Evolutionary conservation across 2,797 vertebrate species (phyloP).

Genomic region (Nyctalus aviator): DNA sequence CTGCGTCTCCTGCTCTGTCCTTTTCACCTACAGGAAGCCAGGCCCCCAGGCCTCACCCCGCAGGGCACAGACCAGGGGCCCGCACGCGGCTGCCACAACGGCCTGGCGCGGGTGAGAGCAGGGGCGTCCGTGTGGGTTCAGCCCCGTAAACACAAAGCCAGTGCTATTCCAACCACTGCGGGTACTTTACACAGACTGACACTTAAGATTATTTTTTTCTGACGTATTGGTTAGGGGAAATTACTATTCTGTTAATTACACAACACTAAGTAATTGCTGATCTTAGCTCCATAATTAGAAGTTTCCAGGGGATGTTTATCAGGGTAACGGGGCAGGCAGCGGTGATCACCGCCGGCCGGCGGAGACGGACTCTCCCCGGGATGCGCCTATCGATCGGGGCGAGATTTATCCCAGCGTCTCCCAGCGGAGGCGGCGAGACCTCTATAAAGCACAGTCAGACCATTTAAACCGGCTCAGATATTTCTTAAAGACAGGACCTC

Average conservation of each 20-base stretch:
- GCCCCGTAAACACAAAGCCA: neutral
- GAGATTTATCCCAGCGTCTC: neutral
- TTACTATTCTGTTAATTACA: conserved; percentile 64
- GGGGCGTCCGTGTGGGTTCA: rapidly evolving
- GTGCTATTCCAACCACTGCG: neutral
- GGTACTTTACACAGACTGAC: rapidly evolving
- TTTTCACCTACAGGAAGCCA: conserved; percentile 29
- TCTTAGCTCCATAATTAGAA: conserved; percentile 48
- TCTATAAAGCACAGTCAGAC: conserved; percentile 38
- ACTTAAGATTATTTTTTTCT: neutral
- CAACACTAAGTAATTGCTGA: neutral
- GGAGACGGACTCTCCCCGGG: conserved; percentile 31
- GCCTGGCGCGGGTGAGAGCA: rapidly evolving
- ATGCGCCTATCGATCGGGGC: neutral
- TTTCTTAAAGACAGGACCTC: neutral
- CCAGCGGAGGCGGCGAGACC: neutral
- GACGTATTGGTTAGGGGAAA: neutral
- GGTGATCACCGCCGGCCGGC: neutral
- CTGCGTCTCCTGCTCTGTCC: neutral
- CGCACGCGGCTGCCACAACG: rapidly evolving
- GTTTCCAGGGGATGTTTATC: conserved; percentile 64
- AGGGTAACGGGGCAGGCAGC: conserved; percentile 1
- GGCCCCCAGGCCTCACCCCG: neutral
- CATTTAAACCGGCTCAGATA: neutral
- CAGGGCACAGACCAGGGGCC: no score